Conservation (phyloP, 2,113 vertebrate species). For the Salvelinus sp. region DNA sequence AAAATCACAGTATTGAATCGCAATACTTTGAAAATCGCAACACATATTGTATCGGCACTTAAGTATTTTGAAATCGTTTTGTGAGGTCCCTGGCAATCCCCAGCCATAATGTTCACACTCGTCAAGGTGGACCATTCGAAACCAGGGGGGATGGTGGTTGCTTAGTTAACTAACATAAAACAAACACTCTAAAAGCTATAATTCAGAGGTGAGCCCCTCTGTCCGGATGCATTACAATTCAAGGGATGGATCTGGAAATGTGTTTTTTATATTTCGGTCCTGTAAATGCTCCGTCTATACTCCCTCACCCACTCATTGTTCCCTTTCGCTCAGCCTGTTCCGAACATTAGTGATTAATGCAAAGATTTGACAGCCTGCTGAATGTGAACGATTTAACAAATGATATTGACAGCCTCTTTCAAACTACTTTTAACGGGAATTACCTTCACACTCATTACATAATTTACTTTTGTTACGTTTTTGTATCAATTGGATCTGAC, state of each 20-base stretch:
- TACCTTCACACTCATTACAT: no score
- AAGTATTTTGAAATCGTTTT: no score
- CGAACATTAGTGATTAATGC: background rate
- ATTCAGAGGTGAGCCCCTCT: slow-evolving; percentile 13
- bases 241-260: slow-evolving; percentile 23
- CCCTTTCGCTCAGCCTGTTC: background rate
- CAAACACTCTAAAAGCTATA: slow-evolving; percentile 36
- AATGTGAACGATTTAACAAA: no score
- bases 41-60: no score
- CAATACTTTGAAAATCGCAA: no score
- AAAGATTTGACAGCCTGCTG: background rate
- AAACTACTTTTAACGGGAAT: no score
- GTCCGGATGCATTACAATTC: slow-evolving; percentile 27
- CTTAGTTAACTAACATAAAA: slow-evolving; percentile 29
- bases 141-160: slow-evolving; percentile 27
- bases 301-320: background rate
- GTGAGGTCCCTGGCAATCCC: no score
- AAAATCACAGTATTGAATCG: no score
- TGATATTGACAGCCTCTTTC: no score
- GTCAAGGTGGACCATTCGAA: slow-evolving; percentile 31
- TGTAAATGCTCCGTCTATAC: slow-evolving; percentile 5
- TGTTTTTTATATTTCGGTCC: slow-evolving; percentile 13
- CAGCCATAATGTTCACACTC: background rate
- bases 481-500: no score
- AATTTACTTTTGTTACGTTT: no score